phyloP scores from a whole-genome alignment of 2,888 invertebrate genomes.

The Eupithecia exiguata region DNA sequence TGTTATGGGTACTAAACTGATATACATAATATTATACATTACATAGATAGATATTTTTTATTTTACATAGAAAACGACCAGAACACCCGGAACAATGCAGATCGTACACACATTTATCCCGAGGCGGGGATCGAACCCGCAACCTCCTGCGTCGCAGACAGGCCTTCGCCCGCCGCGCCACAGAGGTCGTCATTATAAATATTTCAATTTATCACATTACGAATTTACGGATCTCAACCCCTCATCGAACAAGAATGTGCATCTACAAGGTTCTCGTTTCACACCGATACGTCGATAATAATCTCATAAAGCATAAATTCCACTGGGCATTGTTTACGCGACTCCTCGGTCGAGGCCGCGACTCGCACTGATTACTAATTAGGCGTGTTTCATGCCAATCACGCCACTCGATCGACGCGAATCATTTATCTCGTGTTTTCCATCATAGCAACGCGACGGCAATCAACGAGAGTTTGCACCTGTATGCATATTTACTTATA shows the following conservation, averaged over 20 bases:
- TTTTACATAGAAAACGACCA: too few relatives aligned
- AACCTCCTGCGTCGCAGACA: too few relatives aligned
- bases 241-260: background rate
- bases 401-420: slow-evolving; percentile 34
- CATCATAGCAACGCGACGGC: background rate
- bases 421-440: slow-evolving; percentile 22
- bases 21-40: too few relatives aligned
- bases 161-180: too few relatives aligned
- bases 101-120: too few relatives aligned
- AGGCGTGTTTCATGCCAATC: slow-evolving; percentile 33
- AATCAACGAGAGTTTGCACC: background rate
- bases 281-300: background rate
- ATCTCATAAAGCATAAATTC: background rate
- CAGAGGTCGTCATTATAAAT: too few relatives aligned
- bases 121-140: too few relatives aligned
- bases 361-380: background rate
- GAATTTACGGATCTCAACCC: background rate
- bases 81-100: too few relatives aligned
- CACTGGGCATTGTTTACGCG: slow-evolving; percentile 3
- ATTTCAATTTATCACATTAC: background rate
- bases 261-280: background rate
- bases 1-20: too few relatives aligned
- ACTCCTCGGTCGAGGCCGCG: background rate
- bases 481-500: background rate
- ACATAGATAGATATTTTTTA: too few relatives aligned